phyloP scores from a whole-genome alignment of 2,888 invertebrate genomes.

The Andrena dorsata region DNA sequence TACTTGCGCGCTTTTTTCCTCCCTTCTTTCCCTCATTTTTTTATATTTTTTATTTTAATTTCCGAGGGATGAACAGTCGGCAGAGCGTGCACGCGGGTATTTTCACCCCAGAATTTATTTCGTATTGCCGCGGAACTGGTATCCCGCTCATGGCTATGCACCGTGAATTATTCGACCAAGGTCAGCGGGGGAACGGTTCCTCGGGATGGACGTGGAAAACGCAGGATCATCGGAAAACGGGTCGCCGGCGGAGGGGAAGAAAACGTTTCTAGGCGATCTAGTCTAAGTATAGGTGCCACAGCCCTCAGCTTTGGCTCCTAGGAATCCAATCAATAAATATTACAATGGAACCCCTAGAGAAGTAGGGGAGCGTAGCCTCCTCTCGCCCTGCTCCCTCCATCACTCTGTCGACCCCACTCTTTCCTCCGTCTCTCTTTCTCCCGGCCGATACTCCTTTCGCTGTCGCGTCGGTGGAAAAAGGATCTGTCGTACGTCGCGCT shows the following conservation, averaged over 20 bases:
- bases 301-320: slow-evolving; percentile 78
- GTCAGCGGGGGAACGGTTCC: slow-evolving; percentile 53
- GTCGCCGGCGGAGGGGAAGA: neutral
- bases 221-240: slow-evolving; percentile 2
- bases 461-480: slow-evolving; percentile 72
- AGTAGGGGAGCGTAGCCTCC: slow-evolving; percentile 79
- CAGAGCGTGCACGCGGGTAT: neutral
- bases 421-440: slow-evolving; percentile 41
- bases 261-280: slow-evolving; percentile 69
- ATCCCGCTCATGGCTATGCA: slow-evolving; percentile 37
- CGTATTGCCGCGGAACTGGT: neutral
- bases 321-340: slow-evolving; percentile 85
- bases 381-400: slow-evolving; percentile 60
- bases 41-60: slow-evolving; percentile 1
- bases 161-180: slow-evolving; percentile 60
- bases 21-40: neutral
- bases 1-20: neutral
- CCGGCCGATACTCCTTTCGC: slow-evolving; percentile 62
- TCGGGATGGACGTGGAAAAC: slow-evolving; percentile 10
- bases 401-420: slow-evolving; percentile 47
- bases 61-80: slow-evolving; percentile 16
- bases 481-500: slow-evolving; percentile 73
- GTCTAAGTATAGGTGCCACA: slow-evolving; percentile 73
- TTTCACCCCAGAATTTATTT: slow-evolving; percentile 31
- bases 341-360: slow-evolving; percentile 84